A percentile compares a stretch with the other conserved stretches of the same genome.
These are phyloP conservation scores for Ormyrus labotus DNA, from an alignment of 2,888 invertebrate genomes.

Conservation along the genomic window DNA sequence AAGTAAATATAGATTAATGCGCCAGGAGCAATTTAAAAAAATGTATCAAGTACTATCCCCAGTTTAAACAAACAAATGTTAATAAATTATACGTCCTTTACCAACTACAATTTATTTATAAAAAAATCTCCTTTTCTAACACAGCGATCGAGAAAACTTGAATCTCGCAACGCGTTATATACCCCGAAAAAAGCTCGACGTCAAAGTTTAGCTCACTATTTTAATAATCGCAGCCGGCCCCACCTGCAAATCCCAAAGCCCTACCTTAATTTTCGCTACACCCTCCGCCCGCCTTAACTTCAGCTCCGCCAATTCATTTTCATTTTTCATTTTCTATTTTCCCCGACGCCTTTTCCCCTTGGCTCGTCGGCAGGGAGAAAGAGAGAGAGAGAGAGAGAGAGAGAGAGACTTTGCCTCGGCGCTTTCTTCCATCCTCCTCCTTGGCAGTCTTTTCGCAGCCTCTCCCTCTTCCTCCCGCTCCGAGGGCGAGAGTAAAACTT, in stretches of 20 bases:
- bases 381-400: no score
- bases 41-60: no score
- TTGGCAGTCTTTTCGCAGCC: slow-evolving; percentile 16
- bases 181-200: not conserved
- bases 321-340: slow-evolving; percentile 49
- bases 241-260: slow-evolving; percentile 20
- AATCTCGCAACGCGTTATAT: no score
- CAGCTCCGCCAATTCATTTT: slow-evolving; percentile 41
- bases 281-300: not conserved
- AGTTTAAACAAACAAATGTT: no score
- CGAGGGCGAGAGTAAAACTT: slow-evolving; percentile 51
- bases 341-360: not conserved
- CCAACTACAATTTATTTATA: no score
- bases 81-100: no score
- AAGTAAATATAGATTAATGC: no score
- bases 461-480: not conserved
- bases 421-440: slow-evolving; percentile 18
- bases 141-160: no score
- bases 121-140: no score
- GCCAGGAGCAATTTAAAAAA: no score
- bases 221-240: slow-evolving; percentile 18
- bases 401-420: no score
- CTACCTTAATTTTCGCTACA: slow-evolving; percentile 57
- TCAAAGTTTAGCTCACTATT: slow-evolving; percentile 15
- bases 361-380: no score